Evolutionary conservation across 2,113 vertebrate genomes (phyloP).

Genomic region (Pholis gunnellus): DNA sequence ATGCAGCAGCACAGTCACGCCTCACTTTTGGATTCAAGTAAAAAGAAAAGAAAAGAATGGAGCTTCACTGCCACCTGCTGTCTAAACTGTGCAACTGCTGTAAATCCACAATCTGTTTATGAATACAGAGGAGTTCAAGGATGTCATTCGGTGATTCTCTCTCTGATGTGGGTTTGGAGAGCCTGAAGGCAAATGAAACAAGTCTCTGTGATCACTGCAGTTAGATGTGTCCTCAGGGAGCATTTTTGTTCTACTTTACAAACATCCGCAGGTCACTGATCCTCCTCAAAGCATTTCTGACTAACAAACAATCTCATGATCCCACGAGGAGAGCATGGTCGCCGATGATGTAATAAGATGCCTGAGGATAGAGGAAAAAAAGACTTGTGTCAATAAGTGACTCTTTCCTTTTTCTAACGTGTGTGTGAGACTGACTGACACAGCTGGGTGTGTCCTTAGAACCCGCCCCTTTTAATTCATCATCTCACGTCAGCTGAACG

Average conservation of each 20-base stretch:
- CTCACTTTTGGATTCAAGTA: not conserved
- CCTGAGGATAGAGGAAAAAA: not conserved
- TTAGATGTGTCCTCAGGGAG: not conserved
- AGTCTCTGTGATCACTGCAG: not conserved
- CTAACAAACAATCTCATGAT: constrained; percentile 6
- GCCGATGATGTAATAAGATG: not conserved
- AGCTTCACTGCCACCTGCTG: constrained; percentile 51
- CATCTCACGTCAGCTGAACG: not conserved
- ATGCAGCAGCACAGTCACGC: not conserved
- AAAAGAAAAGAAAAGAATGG: not conserved
- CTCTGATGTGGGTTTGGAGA: not conserved
- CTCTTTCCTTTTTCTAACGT: not conserved
- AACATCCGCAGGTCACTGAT: not conserved
- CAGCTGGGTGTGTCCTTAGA: not conserved
- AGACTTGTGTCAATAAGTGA: not conserved
- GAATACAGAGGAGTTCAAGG: not conserved
- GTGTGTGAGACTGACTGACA: constrained; percentile 7
- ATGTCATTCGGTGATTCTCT: not conserved
- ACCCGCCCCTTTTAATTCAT: not conserved
- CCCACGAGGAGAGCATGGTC: not conserved
- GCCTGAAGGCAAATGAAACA: not conserved
- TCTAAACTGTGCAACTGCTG: constrained; percentile 14
- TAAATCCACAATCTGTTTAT: not conserved
- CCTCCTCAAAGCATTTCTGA: not conserved
- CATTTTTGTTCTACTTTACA: not conserved